These are phyloP conservation scores for Craseonycteris thonglongyai DNA, from an alignment of 2,113 vertebrate genomes.

Conservation along the genomic window DNA sequence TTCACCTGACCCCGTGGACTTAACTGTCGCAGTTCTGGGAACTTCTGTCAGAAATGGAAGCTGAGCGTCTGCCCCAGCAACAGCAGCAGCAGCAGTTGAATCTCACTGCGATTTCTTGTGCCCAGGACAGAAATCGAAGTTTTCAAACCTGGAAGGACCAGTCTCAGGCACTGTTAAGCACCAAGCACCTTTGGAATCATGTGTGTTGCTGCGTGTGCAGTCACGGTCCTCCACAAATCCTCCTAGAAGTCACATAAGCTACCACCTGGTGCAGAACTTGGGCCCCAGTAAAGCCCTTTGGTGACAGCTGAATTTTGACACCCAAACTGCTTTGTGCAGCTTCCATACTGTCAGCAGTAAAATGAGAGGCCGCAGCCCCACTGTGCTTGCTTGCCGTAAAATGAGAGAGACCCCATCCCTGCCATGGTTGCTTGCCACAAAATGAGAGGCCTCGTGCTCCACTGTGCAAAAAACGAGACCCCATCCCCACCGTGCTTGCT, in stretches of 20 bases:
- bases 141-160: not conserved
- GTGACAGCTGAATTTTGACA: rapidly evolving
- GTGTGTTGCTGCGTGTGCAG: rapidly evolving
- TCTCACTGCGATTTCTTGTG: not conserved
- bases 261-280: rapidly evolving
- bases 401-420: too few relatives aligned
- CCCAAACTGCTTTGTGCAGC: rapidly evolving
- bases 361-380: rapidly evolving
- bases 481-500: too few relatives aligned
- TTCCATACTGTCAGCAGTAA: not conserved
- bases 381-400: too few relatives aligned
- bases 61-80: too few relatives aligned
- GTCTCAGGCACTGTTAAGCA: rapidly evolving
- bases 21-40: not conserved
- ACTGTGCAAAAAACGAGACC: too few relatives aligned
- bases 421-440: too few relatives aligned
- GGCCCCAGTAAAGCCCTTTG: rapidly evolving
- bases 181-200: not conserved
- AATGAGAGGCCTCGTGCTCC: too few relatives aligned
- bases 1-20: not conserved
- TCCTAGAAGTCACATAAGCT: too few relatives aligned
- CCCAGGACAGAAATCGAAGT: not conserved
- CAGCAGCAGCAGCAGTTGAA: not conserved
- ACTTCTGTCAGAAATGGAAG: not conserved
- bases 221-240: rapidly evolving